These are phyloP conservation scores for Nomia melanderi DNA, from an alignment of 1,140 invertebrate species.

Conservation along the genomic window DNA sequence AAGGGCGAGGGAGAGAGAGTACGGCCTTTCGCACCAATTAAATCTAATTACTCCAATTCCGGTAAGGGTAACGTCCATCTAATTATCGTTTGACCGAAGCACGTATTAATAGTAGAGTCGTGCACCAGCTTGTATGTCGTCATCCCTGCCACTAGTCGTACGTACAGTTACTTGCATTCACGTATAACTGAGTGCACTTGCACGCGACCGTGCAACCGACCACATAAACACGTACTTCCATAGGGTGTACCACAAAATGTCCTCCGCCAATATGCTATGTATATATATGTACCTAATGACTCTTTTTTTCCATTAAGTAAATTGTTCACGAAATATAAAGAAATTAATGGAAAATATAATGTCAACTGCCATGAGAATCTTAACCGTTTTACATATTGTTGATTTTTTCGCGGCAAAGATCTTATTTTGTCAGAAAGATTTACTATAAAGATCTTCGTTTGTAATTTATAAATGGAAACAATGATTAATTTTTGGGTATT, in stretches of 20 bases:
- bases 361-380: too few species aligned
- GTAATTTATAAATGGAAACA: too few species aligned
- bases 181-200: conserved; percentile 27
- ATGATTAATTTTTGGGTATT: too few species aligned
- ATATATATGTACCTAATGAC: too few species aligned
- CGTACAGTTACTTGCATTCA: neutral
- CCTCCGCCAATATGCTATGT: too few species aligned
- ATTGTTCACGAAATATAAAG: too few species aligned
- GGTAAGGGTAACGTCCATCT: conserved; percentile 76
- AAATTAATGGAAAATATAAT: too few species aligned
- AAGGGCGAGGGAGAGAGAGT: neutral
- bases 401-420: too few species aligned
- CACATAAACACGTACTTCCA: neutral
- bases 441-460: too few species aligned
- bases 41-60: conserved; percentile 78
- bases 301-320: too few species aligned
- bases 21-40: conserved; percentile 72
- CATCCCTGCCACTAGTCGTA: conserved; percentile 6
- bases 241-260: conserved; percentile 3
- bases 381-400: too few species aligned
- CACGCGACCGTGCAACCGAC: conserved; percentile 21
- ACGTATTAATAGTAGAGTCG: conserved; percentile 72
- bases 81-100: conserved; percentile 77
- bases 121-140: conserved; percentile 24
- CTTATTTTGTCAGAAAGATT: too few species aligned